Evolutionary conservation across 2,797 vertebrate species (phyloP), one percentile per base, ranked within the genome.

Genomic region (Siniperca obscura): DNA sequence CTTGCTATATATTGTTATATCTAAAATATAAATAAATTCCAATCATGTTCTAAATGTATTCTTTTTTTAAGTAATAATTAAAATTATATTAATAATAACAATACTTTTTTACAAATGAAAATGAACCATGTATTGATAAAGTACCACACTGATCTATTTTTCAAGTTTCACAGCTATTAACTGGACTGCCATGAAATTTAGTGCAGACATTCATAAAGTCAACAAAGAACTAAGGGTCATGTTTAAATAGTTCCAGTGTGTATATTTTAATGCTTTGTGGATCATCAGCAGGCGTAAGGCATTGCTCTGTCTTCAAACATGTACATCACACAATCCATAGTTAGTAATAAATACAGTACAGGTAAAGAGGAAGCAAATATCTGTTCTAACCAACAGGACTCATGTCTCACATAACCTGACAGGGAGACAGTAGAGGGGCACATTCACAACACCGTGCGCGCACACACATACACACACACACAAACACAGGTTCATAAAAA

Each of bases 211-310:
- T 21, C 19, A 21, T n/a, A 9, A 66, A 74, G 7, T 53, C 8
- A 44, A 67, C 9, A 55, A 87, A 73, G 0, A 61, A 64, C 36
- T 11, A 12, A 14, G 3, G 82, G 27, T 25, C 50, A 1, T 21
- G 70, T 86, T 88, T 93, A 25, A 89, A 87, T 90, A 88, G 81
- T 90, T 96, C 95, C 95, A 96, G 95, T 96, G 96, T 96, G 88
- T 94, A 82, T 90, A 85, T 92, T 92, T 92, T 86, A 93, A 94
- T 90, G 84, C 40, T 90, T 90, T 74, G 85, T 87, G 86, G 87
- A 84, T 86, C 83, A 94, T 90, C 95, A 95, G 95, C 93, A 96
- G 95, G 92, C 90, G 89, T 94, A 95, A 94, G 94, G 94, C 93
- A 94, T 93, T 89, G 66, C 85, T 91, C 82, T 81, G 73, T 92